Evolutionary conservation across 1,140 invertebrate genomes (phyloP).

Genomic region (Linepithema humile): DNA sequence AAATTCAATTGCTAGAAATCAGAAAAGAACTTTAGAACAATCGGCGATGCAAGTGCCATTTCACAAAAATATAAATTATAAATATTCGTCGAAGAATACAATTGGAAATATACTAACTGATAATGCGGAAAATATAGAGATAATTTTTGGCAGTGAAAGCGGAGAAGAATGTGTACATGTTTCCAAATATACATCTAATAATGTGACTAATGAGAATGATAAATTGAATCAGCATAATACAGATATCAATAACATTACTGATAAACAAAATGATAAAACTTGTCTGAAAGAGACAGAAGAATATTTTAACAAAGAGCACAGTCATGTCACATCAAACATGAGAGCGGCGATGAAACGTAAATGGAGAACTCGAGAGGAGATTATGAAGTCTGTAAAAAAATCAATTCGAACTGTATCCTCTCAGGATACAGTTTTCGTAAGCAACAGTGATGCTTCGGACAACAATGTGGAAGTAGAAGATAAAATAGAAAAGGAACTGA

Average conservation of each 20-base stretch:
- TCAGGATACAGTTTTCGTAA: slow-evolving; percentile 25
- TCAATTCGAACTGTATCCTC: slow-evolving; percentile 54
- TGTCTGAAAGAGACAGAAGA: slow-evolving; percentile 41
- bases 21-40: slow-evolving; percentile 9
- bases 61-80: slow-evolving; percentile 14
- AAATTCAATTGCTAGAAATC: background rate
- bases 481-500: slow-evolving; percentile 9
- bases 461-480: slow-evolving; percentile 18
- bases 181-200: background rate
- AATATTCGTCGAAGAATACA: slow-evolving; percentile 18
- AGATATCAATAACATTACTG: background rate
- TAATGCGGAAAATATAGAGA: slow-evolving; percentile 60
- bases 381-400: slow-evolving; percentile 65
- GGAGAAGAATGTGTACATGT: slow-evolving; percentile 53
- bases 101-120: slow-evolving; percentile 7
- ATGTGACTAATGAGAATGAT: background rate
- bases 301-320: background rate
- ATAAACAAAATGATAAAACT: slow-evolving; percentile 61
- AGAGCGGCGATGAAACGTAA: slow-evolving; percentile 69
- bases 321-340: slow-evolving; percentile 55
- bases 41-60: background rate
- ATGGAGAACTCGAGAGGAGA: slow-evolving; percentile 65
- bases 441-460: slow-evolving; percentile 54
- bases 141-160: slow-evolving; percentile 69
- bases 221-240: background rate